A percentile compares a stretch with the other conserved stretches of the same genome.
phyloP scores from a whole-genome alignment of 2,797 vertebrate species.

The Peromyscus nudipes region DNA sequence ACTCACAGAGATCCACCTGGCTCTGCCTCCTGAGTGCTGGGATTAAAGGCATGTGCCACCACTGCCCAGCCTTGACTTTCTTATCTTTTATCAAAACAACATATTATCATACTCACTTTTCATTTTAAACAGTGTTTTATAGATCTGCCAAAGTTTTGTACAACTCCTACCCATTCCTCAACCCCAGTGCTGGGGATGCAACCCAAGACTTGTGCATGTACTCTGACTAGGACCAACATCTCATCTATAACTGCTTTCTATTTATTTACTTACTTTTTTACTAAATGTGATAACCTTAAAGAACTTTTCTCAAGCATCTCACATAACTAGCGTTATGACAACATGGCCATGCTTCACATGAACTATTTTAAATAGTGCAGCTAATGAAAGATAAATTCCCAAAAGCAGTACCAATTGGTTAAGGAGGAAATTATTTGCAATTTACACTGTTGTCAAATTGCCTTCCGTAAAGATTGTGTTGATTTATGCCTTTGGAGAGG shows the following conservation, averaged over 20 bases:
- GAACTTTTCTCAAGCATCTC: not conserved
- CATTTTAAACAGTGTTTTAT: constrained; percentile 18
- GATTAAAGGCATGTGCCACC: no score
- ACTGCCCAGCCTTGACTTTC: not conserved
- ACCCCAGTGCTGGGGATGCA: not conserved
- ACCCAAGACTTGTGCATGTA: not conserved
- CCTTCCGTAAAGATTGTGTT: not conserved
- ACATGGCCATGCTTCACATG: not conserved
- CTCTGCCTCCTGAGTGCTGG: no score
- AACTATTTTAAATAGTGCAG: not conserved
- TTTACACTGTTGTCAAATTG: not conserved
- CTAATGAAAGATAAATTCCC: not conserved
- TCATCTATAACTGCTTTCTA: not conserved
- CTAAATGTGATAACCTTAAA: not conserved
- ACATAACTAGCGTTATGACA: not conserved
- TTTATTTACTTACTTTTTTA: not conserved
- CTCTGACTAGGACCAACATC: not conserved
- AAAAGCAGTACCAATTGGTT: not conserved
- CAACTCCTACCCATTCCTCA: not conserved
- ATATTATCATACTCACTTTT: not conserved
- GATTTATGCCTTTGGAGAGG: not conserved
- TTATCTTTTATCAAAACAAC: not conserved
- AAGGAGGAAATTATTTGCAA: not conserved
- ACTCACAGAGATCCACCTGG: no score
- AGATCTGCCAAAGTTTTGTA: not conserved